These are phyloP conservation scores for Achroia grisella DNA, from an alignment of 1,140 invertebrate genomes.

Conservation along the genomic window DNA sequence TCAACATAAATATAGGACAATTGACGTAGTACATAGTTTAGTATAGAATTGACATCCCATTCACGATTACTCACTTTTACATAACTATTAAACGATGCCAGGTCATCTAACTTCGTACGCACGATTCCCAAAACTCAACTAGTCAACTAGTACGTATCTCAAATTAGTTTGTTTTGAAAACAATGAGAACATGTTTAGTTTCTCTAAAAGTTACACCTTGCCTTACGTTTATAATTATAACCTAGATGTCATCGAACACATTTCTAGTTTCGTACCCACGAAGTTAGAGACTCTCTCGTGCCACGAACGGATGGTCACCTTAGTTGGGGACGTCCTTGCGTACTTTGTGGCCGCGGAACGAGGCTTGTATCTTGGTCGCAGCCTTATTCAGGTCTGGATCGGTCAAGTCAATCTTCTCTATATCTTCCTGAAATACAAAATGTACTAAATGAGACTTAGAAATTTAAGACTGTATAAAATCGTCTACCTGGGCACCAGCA, in stretches of 20 bases:
- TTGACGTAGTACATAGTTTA: constrained; percentile 17
- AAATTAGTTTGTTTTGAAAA: too few species aligned
- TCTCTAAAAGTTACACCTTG: too few species aligned
- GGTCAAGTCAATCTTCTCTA: constrained; percentile 85
- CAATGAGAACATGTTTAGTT: too few species aligned
- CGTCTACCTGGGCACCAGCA: neutral
- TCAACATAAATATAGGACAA: constrained; percentile 10
- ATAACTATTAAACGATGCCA: constrained; percentile 28
- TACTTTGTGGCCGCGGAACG: constrained; percentile 92
- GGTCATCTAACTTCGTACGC: constrained; percentile 8
- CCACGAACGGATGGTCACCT: constrained; percentile 22
- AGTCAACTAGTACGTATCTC: too few species aligned
- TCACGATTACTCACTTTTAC: constrained; percentile 32
- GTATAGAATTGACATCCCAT: constrained; percentile 48
- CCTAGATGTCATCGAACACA: too few species aligned
- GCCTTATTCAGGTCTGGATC: constrained; percentile 93
- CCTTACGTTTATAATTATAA: too few species aligned
- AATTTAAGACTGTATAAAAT: neutral
- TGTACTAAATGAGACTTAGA: neutral
- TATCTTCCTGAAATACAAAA: constrained; percentile 74
- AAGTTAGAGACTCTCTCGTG: constrained; percentile 23
- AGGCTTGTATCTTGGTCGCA: constrained; percentile 94
- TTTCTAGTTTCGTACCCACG: constrained; percentile 25
- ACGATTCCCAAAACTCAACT: neutral
- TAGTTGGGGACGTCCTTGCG: constrained; percentile 80